A percentile compares a stretch with the other conserved stretches of the same genome.
phyloP scores from a whole-genome alignment of 1,140 invertebrate genomes.

The Glomeris maerens region DNA sequence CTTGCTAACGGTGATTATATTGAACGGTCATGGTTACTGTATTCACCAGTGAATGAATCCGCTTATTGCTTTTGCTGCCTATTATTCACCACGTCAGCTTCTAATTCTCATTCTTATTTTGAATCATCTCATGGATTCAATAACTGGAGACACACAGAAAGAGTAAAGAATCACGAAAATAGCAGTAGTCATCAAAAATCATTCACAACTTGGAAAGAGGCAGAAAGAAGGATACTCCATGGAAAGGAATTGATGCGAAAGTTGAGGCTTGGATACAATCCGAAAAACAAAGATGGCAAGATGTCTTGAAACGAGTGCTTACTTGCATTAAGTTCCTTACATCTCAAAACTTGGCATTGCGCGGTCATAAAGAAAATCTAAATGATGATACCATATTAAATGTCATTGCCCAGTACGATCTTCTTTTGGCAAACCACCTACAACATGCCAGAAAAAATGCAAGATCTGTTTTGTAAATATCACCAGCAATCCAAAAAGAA shows the following conservation, averaged over 20 bases:
- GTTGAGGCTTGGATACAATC: background rate
- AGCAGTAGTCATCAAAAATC: conserved; percentile 2
- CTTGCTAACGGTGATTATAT: conserved; percentile 12
- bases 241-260: conserved; percentile 5
- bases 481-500: conserved; percentile 7
- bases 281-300: conserved; percentile 4
- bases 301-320: conserved; percentile 6
- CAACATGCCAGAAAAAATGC: conserved; percentile 5
- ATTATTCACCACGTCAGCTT: conserved; percentile 10
- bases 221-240: conserved; percentile 7
- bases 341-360: conserved; percentile 10
- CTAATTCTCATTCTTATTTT: conserved; percentile 7
- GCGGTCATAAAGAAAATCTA: conserved; percentile 2
- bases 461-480: conserved; percentile 10
- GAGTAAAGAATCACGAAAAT: conserved; percentile 9
- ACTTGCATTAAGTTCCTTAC: conserved; percentile 9
- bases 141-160: conserved; percentile 15
- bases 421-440: conserved; percentile 3
- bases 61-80: conserved; percentile 14
- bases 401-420: conserved; percentile 5
- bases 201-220: conserved; percentile 9
- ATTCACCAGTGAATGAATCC: conserved; percentile 12
- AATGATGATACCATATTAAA: conserved; percentile 6
- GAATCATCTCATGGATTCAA: conserved; percentile 9
- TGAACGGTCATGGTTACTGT: conserved; percentile 4